Base-by-base conservation (phyloP, 2,888 invertebrate genomes). In the Cosmia trapezina region DNA sequence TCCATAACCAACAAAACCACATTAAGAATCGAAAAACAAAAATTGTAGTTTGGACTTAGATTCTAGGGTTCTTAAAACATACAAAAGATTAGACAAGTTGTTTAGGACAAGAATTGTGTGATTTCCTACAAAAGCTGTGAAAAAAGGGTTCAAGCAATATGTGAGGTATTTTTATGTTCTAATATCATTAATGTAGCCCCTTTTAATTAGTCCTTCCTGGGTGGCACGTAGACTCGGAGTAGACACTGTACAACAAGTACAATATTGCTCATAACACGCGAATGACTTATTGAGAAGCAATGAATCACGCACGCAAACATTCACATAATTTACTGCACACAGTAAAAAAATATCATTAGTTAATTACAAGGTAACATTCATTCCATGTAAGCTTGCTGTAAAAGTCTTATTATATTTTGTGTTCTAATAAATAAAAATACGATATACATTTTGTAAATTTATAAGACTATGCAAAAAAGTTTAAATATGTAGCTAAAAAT, bases 401-500 rank as follows among this genome's bases (percentile, higher is more conserved):
- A 60, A 59, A n/a, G 41, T 67, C 14, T 28, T 72, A 64, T 51
- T 72, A 72, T 70, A 70, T 45, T 65, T 67, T 79, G 62, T 67
- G 59, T 73, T 80, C 2, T 37, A 6, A 56, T 59, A 63, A 78
- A 73, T 68, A 76, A 65, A 82, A 70, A 72, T 76, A 66, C 41
- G 22, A 68, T 71, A 76, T 78, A 81, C n/a, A 80, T 77, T 80
- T 86, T 84, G 70, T 83, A 86, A 86, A 80, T 86, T 83, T 84
- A 78, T 81, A 83, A 78, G 81, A 83, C 72, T 49, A 60, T n/a
- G 41, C 12, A 47, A 70, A 64, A 67, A 69, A 63, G 43, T 63
- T 76, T 73, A 63, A 63, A 51, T 74, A 54, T 62, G 51, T 79
- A 77, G 62, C 56, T 67, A 70, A 78, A 76, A 70, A 49, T 66